Conservation (phyloP, 2,888 invertebrate species). For the Catocala sponsa region DNA sequence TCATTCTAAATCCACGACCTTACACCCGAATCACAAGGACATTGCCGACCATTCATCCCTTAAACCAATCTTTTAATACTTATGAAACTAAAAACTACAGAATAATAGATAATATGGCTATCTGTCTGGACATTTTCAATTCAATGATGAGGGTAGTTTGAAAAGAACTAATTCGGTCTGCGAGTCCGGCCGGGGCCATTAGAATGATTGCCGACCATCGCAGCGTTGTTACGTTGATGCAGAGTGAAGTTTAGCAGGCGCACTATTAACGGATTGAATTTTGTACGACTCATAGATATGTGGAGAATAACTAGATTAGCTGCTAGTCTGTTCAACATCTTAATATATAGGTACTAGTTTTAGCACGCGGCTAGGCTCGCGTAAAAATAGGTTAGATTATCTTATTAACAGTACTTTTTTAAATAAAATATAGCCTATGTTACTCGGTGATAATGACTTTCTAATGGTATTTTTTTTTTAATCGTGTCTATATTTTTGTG, state of each 20-base stretch:
- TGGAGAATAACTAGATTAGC: conserved; percentile 30
- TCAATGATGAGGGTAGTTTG: conserved; percentile 79
- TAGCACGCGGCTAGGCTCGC: too few species aligned
- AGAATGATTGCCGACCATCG: conserved; percentile 79
- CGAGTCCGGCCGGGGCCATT: conserved; percentile 73
- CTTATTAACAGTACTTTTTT: too few species aligned
- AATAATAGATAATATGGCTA: conserved; percentile 51
- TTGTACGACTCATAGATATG: conserved; percentile 60
- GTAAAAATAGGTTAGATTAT: too few species aligned
- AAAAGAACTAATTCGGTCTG: conserved; percentile 82
- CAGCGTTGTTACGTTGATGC: conserved; percentile 62
- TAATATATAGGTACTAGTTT: conserved; percentile 6
- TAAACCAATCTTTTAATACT: conserved; percentile 20
- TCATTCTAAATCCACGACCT: too few species aligned
- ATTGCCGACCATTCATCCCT: conserved; percentile 9
- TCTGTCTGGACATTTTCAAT: conserved; percentile 79
- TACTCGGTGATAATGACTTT: too few species aligned
- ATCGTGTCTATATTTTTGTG: too few species aligned
- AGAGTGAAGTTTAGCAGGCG: conserved; percentile 69
- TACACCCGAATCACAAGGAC: not conserved
- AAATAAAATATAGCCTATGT: too few species aligned
- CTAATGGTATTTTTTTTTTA: too few species aligned
- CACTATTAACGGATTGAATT: conserved; percentile 84
- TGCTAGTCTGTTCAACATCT: conserved; percentile 15
- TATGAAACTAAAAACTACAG: conserved; percentile 40